Evolutionary conservation across 2,113 vertebrate genomes (phyloP).

Genomic region (Ia io): DNA sequence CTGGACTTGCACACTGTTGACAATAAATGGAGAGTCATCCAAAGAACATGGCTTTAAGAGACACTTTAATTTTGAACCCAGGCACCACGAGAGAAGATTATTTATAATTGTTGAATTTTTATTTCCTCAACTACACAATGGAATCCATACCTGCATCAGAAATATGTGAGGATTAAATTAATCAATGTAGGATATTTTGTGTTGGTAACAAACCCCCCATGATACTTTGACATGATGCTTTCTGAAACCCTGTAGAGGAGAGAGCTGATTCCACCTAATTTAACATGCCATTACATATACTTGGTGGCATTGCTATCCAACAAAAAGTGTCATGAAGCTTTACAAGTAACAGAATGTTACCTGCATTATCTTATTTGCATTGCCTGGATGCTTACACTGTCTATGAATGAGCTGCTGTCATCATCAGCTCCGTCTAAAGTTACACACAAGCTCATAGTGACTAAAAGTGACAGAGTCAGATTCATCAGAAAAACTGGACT

Average conservation of each 20-base stretch:
- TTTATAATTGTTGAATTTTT: neutral
- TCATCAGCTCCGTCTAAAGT: neutral
- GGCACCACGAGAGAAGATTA: neutral
- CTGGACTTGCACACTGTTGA: neutral
- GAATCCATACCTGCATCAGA: neutral
- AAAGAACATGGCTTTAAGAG: neutral
- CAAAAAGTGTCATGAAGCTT: neutral
- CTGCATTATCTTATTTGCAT: neutral
- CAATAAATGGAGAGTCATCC: neutral
- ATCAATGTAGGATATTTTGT: neutral
- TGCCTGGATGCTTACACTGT: neutral
- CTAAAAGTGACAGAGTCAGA: neutral
- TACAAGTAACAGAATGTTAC: neutral
- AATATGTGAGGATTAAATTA: neutral
- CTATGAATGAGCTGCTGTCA: neutral
- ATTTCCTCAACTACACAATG: neutral
- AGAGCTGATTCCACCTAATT: neutral
- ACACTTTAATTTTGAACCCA: neutral
- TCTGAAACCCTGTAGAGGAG: neutral
- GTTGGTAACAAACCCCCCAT: neutral
- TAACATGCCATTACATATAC: neutral
- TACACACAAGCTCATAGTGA: neutral
- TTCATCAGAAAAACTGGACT: neutral
- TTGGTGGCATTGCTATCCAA: neutral
- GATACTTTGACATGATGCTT: neutral